A percentile compares a stretch with the other conserved stretches of the same genome.
Evolutionary conservation across 1,140 invertebrate species (phyloP).

Genomic region (Apolygus lucorum): DNA sequence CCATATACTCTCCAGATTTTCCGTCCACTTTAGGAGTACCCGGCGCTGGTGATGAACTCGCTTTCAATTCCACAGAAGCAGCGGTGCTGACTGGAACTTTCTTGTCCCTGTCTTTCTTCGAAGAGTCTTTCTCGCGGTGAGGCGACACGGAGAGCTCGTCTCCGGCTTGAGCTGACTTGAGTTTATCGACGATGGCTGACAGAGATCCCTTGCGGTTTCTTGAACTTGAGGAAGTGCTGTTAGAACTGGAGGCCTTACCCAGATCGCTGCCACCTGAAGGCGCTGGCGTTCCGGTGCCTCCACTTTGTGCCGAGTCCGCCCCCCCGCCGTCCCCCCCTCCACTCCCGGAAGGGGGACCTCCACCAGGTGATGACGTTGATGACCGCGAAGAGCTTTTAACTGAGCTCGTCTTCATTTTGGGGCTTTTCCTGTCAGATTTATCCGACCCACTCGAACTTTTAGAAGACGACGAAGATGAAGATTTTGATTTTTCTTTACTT

Average conservation of each 20-base stretch:
- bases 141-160: conserved; percentile 41
- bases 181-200: conserved; percentile 76
- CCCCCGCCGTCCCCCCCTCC: conserved; percentile 12
- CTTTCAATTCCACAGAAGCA: conserved; percentile 41
- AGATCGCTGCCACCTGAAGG: conserved; percentile 25
- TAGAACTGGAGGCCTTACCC: conserved; percentile 36
- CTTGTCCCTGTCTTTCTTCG: conserved; percentile 35
- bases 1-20: conserved; percentile 72
- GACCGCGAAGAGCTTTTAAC: conserved; percentile 35
- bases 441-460: conserved; percentile 43
- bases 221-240: conserved; percentile 43
- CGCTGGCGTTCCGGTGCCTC: conserved; percentile 29
- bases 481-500: conserved; percentile 37
- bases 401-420: conserved; percentile 50
- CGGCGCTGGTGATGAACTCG: conserved; percentile 34
- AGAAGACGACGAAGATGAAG: conserved; percentile 25
- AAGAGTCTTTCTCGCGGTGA: conserved; percentile 36
- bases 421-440: conserved; percentile 55
- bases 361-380: conserved; percentile 20
- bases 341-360: conserved; percentile 23
- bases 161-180: conserved; percentile 57
- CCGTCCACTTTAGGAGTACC: conserved; percentile 38
- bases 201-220: conserved; percentile 66
- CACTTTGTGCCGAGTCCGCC: conserved; percentile 27
- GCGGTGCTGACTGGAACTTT: conserved; percentile 34